Conservation (phyloP, 2,888 invertebrate genomes). For the Ochropleura leucogaster region DNA sequence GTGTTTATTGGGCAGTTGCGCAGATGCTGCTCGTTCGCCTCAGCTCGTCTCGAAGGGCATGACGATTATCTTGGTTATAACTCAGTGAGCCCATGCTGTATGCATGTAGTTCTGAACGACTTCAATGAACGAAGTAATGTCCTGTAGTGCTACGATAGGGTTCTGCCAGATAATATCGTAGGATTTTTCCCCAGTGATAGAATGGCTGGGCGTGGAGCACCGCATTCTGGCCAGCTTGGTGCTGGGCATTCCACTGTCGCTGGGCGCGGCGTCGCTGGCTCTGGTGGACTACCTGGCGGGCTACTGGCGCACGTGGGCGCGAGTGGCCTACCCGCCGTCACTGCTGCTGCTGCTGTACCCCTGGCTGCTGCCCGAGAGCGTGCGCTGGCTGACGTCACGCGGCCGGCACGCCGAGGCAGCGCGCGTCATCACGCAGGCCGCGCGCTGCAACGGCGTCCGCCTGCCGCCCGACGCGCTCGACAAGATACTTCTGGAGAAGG, state of each 20-base stretch:
- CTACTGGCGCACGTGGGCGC: conserved; percentile 93
- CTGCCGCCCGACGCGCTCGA: conserved; percentile 87
- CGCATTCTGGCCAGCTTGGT: conserved; percentile 93
- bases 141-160: not conserved
- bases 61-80: not conserved
- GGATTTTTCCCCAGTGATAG: conserved; percentile 90
- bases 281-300: conserved; percentile 92
- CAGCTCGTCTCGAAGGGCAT: not conserved
- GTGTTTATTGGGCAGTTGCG: not conserved
- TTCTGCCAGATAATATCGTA: not conserved
- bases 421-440: conserved; percentile 90
- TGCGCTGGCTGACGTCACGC: conserved; percentile 94
- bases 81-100: not conserved
- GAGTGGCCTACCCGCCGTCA: conserved; percentile 93
- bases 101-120: not conserved
- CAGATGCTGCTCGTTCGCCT: not conserved
- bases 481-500: conserved; percentile 79
- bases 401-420: conserved; percentile 92
- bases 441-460: conserved; percentile 90
- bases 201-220: conserved; percentile 94
- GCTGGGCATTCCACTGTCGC: conserved; percentile 93
- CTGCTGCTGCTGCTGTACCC: conserved; percentile 92
- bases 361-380: conserved; percentile 93
- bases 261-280: conserved; percentile 93
- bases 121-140: not conserved